Evolutionary conservation across 2,888 invertebrate species (phyloP).

Genomic region (Limnephilus marmoratus): DNA sequence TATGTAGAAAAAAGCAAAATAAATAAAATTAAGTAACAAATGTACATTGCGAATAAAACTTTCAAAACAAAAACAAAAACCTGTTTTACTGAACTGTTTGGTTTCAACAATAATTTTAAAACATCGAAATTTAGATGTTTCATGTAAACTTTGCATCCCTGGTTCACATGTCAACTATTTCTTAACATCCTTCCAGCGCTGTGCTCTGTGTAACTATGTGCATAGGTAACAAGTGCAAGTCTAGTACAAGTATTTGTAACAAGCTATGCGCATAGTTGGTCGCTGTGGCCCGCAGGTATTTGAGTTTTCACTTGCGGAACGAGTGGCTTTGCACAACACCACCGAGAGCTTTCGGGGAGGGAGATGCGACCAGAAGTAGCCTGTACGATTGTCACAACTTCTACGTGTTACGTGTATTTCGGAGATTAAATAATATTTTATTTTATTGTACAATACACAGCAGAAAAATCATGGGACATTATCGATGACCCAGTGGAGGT

Average conservation of each 20-base stretch:
- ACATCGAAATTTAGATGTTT: background rate
- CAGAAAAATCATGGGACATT: no score
- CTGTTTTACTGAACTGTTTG: no score
- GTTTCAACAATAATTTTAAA: background rate
- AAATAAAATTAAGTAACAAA: no score
- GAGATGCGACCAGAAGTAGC: background rate
- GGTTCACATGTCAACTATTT: background rate
- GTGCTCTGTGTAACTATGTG: background rate
- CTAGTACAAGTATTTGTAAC: background rate
- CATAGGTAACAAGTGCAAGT: background rate
- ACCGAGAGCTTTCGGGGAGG: background rate
- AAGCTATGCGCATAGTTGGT: background rate
- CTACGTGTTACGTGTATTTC: background rate
- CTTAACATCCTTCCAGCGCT: background rate
- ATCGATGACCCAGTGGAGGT: no score
- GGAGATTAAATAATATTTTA: background rate
- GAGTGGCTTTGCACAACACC: slow-evolving; percentile 4
- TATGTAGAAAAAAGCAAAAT: no score
- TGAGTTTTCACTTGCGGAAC: slow-evolving; percentile 14
- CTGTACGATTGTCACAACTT: background rate
- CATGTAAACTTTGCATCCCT: background rate
- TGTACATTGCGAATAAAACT: no score
- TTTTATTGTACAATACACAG: background rate
- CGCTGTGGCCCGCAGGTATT: background rate
- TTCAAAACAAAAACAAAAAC: no score